phyloP scores from a whole-genome alignment of 2,888 invertebrate genomes.

The Thecophora atra region DNA sequence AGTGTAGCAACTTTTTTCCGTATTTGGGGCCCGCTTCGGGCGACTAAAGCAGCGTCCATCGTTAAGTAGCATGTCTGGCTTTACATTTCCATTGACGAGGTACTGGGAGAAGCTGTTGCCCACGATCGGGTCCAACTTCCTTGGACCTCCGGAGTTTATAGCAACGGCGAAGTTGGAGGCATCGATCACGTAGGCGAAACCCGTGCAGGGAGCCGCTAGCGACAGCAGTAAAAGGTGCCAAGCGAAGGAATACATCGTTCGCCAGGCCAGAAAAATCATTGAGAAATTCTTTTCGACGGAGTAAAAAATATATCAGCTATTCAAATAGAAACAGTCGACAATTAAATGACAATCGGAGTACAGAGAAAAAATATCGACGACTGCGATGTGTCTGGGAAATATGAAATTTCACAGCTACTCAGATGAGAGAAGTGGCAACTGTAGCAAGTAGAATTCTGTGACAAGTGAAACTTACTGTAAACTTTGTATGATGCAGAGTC shows the following conservation, averaged over 20 bases:
- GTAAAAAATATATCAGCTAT: neutral
- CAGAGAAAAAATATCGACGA: neutral
- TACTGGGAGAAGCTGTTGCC: neutral
- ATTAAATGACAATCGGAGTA: neutral
- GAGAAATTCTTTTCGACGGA: neutral
- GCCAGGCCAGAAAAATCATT: neutral
- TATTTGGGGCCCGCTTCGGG: neutral
- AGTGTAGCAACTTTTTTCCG: neutral
- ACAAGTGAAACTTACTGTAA: slow-evolving; percentile 65
- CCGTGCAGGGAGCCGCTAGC: neutral
- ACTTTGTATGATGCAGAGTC: slow-evolving; percentile 66
- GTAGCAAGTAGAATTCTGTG: neutral
- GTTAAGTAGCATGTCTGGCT: slow-evolving; percentile 8
- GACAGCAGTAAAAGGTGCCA: neutral
- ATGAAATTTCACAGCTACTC: neutral
- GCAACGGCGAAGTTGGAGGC: neutral
- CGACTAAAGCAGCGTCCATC: neutral
- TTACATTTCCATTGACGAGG: neutral
- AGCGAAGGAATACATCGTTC: neutral
- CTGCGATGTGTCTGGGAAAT: neutral
- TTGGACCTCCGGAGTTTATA: neutral
- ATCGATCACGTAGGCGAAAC: neutral
- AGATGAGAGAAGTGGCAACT: neutral
- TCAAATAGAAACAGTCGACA: neutral
- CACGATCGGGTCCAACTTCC: neutral